Percentiles rank a stretch among this genome's conserved stretches.
phyloP scores from a whole-genome alignment of 2,113 vertebrate genomes.

The Syngnathus scovelli region DNA sequence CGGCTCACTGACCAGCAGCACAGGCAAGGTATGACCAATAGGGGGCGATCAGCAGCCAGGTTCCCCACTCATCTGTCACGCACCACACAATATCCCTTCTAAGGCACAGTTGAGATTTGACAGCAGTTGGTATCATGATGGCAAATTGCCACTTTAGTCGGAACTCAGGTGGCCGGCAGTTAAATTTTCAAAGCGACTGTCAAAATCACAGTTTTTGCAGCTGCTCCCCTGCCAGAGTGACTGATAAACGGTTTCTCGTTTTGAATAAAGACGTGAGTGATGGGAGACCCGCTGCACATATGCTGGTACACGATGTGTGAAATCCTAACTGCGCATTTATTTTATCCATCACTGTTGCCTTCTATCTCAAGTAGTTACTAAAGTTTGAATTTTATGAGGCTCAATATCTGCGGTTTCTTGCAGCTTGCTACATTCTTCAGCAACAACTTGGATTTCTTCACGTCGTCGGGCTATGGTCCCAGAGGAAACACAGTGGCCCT shows the following conservation, averaged over 20 bases:
- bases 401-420: conserved; percentile 18
- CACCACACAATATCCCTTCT: conserved; percentile 15
- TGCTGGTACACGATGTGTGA: conserved; percentile 17
- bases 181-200: conserved; percentile 36
- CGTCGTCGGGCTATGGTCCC: conserved; percentile 80
- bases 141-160: conserved; percentile 24
- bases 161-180: conserved; percentile 51
- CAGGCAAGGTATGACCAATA: conserved; percentile 80
- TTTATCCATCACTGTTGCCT: not conserved
- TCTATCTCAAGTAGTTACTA: not conserved
- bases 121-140: conserved; percentile 26
- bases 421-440: conserved; percentile 94
- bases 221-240: conserved; percentile 40
- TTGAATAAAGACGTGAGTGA: conserved; percentile 29
- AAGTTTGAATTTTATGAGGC: not conserved
- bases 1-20: conserved; percentile 81
- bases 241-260: conserved; percentile 35
- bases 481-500: conserved; percentile 72
- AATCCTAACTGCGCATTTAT: conserved; percentile 31
- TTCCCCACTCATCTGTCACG: not conserved
- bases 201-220: conserved; percentile 47
- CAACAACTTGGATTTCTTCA: conserved; percentile 91
- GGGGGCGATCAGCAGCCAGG: conserved; percentile 41
- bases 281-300: conserved; percentile 22
- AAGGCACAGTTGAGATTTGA: conserved; percentile 22